These are phyloP conservation scores for Oncorhynchus clarkii DNA, from an alignment of 2,113 vertebrate species.

Conservation along the genomic window DNA sequence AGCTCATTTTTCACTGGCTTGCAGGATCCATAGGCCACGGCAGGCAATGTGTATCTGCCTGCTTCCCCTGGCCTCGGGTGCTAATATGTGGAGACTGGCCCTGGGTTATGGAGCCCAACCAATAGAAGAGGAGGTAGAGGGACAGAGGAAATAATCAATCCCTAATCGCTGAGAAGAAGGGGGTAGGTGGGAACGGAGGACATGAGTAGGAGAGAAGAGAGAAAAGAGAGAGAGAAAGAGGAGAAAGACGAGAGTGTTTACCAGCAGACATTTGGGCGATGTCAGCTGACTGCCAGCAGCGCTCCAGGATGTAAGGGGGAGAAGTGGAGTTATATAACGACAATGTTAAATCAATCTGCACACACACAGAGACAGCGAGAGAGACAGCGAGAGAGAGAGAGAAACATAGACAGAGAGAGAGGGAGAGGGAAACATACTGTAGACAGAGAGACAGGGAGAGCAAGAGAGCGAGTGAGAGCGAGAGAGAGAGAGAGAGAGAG, in stretches of 20 bases:
- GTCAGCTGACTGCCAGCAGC: constrained; percentile 69
- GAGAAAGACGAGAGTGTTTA: constrained; percentile 64
- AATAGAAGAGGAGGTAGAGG: constrained; percentile 67
- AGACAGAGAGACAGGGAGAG: constrained; percentile 12
- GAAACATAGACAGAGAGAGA: constrained; percentile 22
- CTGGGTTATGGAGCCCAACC: constrained; percentile 66
- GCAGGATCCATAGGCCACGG: constrained; percentile 71
- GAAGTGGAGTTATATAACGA: constrained; percentile 69
- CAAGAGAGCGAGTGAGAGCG: constrained; percentile 2
- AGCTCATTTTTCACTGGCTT: constrained; percentile 82
- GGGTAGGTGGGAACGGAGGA: constrained; percentile 7
- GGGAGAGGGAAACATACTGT: constrained; percentile 25
- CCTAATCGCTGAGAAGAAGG: constrained; percentile 63
- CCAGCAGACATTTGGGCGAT: constrained; percentile 67
- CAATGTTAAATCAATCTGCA: constrained; percentile 54
- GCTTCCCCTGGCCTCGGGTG: constrained; percentile 74
- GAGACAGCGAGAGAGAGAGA: constrained; percentile 7
- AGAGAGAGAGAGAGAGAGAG: constrained; percentile 22
- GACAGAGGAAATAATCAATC: constrained; percentile 72
- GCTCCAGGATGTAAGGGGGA: constrained; percentile 63
- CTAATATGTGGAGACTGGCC: constrained; percentile 79
- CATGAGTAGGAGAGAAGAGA: constrained; percentile 44
- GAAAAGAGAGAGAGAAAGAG: constrained; percentile 4
- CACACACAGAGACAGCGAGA: constrained; percentile 41
- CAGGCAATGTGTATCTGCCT: constrained; percentile 78